phyloP scores from a whole-genome alignment of 1,140 invertebrate species.

The Pogonognathellus flavescens region DNA sequence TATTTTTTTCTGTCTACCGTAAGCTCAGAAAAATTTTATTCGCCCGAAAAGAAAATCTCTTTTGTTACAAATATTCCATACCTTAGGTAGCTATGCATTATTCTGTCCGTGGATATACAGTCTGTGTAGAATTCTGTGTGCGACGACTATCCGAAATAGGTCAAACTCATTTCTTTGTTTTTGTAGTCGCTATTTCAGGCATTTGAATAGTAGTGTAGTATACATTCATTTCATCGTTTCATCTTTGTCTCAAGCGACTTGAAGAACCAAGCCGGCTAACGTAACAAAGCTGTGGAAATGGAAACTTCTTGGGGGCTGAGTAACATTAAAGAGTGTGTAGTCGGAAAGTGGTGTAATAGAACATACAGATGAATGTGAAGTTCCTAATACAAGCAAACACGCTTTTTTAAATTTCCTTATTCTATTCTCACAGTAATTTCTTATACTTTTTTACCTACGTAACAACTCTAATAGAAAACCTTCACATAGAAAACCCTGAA shows the following conservation, averaged over 20 bases:
- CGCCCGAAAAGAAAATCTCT: neutral
- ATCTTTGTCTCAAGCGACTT: conserved; percentile 22
- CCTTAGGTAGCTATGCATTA: neutral
- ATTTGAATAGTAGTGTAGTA: neutral
- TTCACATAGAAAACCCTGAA: no score
- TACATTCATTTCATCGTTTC: conserved; percentile 30
- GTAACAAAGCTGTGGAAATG: neutral
- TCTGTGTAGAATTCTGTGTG: neutral
- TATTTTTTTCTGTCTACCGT: neutral
- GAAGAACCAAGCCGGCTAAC: no score
- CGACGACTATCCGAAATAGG: neutral
- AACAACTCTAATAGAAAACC: no score
- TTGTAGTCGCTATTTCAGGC: conserved; percentile 1
- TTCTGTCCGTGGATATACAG: no score
- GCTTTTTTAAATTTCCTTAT: no score
- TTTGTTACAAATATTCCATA: neutral
- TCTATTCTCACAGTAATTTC: no score
- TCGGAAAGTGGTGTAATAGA: neutral
- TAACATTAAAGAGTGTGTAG: conserved; percentile 16
- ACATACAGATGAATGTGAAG: no score
- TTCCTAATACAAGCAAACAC: no score
- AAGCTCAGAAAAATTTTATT: conserved; percentile 12
- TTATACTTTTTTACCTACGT: no score
- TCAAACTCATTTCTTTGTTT: conserved; percentile 38
- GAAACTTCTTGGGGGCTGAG: neutral